Conservation (phyloP, 2,113 vertebrate genomes). For the Ochotona curzoniae region DNA sequence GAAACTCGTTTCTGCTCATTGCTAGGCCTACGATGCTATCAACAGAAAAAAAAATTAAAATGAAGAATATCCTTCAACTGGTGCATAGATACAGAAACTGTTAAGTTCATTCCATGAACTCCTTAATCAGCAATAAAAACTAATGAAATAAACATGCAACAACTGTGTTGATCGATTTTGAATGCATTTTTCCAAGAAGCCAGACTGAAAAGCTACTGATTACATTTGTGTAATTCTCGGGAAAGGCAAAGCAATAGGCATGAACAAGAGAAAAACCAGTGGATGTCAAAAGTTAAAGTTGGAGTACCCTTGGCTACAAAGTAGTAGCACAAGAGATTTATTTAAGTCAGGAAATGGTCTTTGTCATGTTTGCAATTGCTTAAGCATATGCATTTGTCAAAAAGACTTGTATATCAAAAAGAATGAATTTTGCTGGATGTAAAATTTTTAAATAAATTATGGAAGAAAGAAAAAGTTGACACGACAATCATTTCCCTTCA, state of each 20-base stretch:
- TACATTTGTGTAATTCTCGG: constrained; percentile 49
- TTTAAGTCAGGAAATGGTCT: constrained; percentile 53
- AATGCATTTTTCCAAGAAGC: constrained; percentile 60
- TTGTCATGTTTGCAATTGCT: constrained; percentile 58
- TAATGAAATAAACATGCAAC: constrained; percentile 52
- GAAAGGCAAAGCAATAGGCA: constrained; percentile 36
- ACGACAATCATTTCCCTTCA: constrained; percentile 49
- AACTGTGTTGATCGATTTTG: constrained; percentile 20
- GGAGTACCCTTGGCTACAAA: constrained; percentile 33
- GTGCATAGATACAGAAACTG: constrained; percentile 69
- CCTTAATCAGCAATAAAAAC: constrained; percentile 76
- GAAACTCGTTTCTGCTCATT: constrained; percentile 59
- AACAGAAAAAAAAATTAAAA: constrained; percentile 55
- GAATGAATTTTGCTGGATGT: constrained; percentile 57
- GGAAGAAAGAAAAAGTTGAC: constrained; percentile 17
- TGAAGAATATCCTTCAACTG: constrained; percentile 52
- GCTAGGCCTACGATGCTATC: constrained; percentile 45
- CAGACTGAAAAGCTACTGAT: constrained; percentile 67
- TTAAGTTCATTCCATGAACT: constrained; percentile 43
- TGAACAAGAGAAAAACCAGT: not conserved
- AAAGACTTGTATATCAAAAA: constrained; percentile 60
- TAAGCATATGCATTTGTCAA: constrained; percentile 61
- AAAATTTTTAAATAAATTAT: constrained; percentile 71
- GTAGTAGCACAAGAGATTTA: constrained; percentile 22
- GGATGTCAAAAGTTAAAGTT: constrained; percentile 21